Evolutionary conservation across 1,140 invertebrate species (phyloP).

Genomic region (Drosophila erecta): DNA sequence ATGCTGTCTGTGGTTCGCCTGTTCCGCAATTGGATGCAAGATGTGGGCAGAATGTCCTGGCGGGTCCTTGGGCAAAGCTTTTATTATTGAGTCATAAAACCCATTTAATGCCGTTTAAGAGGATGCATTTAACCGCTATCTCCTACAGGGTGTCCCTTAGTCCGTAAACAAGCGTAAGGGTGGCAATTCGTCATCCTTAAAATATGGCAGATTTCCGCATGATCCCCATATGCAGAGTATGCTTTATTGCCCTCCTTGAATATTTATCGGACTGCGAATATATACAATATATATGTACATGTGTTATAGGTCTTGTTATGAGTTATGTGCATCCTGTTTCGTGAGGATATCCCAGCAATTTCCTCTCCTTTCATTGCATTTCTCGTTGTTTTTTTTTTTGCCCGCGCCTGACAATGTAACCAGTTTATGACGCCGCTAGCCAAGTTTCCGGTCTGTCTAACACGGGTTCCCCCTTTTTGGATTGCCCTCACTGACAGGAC

Average conservation of each 20-base stretch:
- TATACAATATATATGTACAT: slow-evolving; percentile 10
- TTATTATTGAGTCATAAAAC: slow-evolving; percentile 77
- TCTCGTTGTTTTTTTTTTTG: neutral
- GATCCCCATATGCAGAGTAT: slow-evolving; percentile 47
- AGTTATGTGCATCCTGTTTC: slow-evolving; percentile 79
- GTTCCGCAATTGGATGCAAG: slow-evolving; percentile 31
- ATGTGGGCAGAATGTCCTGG: neutral
- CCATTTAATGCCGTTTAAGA: slow-evolving; percentile 66
- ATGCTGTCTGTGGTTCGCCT: slow-evolving; percentile 61
- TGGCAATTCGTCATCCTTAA: slow-evolving; percentile 45
- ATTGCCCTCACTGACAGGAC: slow-evolving; percentile 14
- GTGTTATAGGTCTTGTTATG: slow-evolving; percentile 38
- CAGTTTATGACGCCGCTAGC: slow-evolving; percentile 64
- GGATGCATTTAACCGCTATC: slow-evolving; percentile 68
- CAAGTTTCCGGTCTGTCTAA: slow-evolving; percentile 37
- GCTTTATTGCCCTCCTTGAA: slow-evolving; percentile 46
- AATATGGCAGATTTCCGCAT: slow-evolving; percentile 10
- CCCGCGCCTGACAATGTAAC: slow-evolving; percentile 70
- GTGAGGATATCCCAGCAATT: slow-evolving; percentile 39
- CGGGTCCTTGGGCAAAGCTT: slow-evolving; percentile 1
- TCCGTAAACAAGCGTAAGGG: slow-evolving; percentile 32
- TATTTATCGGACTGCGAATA: slow-evolving; percentile 40
- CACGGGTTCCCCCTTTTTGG: slow-evolving; percentile 1
- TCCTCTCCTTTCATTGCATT: slow-evolving; percentile 40
- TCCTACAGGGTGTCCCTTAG: slow-evolving; percentile 56